phyloP scores from a whole-genome alignment of 2,113 vertebrate species.

The Orycteropus afer region DNA sequence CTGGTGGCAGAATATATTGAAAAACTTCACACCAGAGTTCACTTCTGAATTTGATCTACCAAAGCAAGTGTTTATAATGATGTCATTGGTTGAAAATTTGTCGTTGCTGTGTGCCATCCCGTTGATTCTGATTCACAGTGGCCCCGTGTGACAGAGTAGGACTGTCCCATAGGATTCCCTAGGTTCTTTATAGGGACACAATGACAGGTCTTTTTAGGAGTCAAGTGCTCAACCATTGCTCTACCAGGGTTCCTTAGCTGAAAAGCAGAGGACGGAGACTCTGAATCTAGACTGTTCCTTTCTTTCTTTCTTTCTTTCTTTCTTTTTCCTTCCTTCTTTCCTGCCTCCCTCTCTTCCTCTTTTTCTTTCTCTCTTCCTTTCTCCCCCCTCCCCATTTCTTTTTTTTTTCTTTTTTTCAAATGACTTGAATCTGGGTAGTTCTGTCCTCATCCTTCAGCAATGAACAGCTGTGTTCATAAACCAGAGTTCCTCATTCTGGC shows the following conservation, averaged over 20 bases:
- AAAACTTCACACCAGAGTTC: background rate
- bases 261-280: background rate
- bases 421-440: background rate
- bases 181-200: too few species aligned
- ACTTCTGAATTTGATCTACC: background rate
- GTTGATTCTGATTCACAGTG: background rate
- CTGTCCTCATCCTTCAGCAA: background rate
- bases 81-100: background rate
- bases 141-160: background rate
- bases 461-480: too few species aligned
- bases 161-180: too few species aligned
- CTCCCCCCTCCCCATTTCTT: too few species aligned
- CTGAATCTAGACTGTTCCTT: too few species aligned
- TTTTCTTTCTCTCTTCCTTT: too few species aligned
- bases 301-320: background rate
- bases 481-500: background rate
- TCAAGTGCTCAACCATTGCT: background rate
- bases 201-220: too few species aligned
- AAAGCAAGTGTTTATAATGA: background rate
- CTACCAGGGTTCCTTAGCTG: background rate
- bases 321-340: too few species aligned
- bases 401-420: background rate
- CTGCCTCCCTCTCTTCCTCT: too few species aligned
- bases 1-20: background rate
- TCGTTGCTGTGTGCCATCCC: too few species aligned